phyloP scores from a whole-genome alignment of 2,113 vertebrate species.

The Pterocles burchelli region DNA sequence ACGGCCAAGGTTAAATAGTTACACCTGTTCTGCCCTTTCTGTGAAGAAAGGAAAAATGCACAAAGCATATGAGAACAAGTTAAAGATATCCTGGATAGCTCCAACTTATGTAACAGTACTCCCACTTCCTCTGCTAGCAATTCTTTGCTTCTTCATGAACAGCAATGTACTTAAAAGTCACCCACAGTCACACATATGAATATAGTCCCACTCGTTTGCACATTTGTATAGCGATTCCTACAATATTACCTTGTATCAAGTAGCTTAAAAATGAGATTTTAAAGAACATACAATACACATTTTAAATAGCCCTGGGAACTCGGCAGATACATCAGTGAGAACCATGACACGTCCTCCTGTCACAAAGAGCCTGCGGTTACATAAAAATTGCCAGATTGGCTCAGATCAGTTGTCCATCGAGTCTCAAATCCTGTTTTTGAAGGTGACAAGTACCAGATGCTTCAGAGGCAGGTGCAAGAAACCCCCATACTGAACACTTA shows the following conservation, averaged over 20 bases:
- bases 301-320: slow-evolving; percentile 26
- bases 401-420: slow-evolving; percentile 51
- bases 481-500: slow-evolving; percentile 70
- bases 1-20: background rate
- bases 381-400: slow-evolving; percentile 52
- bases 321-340: background rate
- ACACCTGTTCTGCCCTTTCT: background rate
- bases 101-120: slow-evolving; percentile 50
- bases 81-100: slow-evolving; percentile 49
- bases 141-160: slow-evolving; percentile 66
- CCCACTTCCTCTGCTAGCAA: slow-evolving; percentile 63
- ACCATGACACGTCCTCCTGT: background rate
- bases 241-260: background rate
- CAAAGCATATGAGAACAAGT: background rate
- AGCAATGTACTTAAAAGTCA: slow-evolving; percentile 59
- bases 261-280: slow-evolving; percentile 31
- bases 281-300: slow-evolving; percentile 28
- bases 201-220: slow-evolving; percentile 40
- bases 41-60: background rate
- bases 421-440: slow-evolving; percentile 48
- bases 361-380: slow-evolving; percentile 16
- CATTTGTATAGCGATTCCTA: slow-evolving; percentile 33
- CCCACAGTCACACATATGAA: slow-evolving; percentile 57
- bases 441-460: slow-evolving; percentile 73
- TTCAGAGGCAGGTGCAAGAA: slow-evolving; percentile 73